phyloP scores from a whole-genome alignment of 53 echinoderm and acorn worm species.

The Astropecten irregularis region DNA sequence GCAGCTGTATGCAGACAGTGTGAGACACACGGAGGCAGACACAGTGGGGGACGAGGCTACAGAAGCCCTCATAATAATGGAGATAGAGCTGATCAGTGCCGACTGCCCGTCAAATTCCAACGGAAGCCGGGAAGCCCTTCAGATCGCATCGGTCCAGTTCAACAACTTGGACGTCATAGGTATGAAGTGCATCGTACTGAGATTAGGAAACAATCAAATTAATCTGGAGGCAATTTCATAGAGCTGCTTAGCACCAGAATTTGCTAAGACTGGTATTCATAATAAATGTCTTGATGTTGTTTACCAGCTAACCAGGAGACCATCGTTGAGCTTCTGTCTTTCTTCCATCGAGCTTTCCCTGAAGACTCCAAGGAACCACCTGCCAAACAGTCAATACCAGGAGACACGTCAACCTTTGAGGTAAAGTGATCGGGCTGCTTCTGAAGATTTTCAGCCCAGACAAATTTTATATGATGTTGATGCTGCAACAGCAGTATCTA shows the following conservation, averaged over 20 bases:
- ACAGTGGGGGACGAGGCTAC: slow-evolving; percentile 39
- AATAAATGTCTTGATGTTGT: not conserved
- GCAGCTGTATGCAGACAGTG: slow-evolving; percentile 38
- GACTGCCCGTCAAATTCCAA: slow-evolving; percentile 68
- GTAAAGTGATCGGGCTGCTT: no score
- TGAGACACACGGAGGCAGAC: slow-evolving; percentile 26
- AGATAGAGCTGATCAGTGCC: slow-evolving; percentile 70
- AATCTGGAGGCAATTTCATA: no score
- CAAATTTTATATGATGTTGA: not conserved
- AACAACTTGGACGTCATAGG: slow-evolving; percentile 96
- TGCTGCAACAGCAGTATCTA: not conserved
- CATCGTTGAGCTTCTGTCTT: slow-evolving; percentile 87
- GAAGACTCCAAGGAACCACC: slow-evolving; percentile 40
- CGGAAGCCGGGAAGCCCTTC: slow-evolving; percentile 47
- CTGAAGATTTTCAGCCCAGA: no score
- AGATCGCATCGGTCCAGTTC: slow-evolving; percentile 82
- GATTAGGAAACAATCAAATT: no score
- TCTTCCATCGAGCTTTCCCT: slow-evolving; percentile 85
- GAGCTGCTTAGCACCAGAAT: no score
- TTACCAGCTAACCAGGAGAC: slow-evolving; percentile 96
- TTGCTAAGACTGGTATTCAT: no score
- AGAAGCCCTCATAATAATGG: slow-evolving; percentile 87
- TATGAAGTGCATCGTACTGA: no score
- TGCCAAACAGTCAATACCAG: not conserved
- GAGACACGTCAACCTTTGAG: slow-evolving; percentile 41